A percentile compares a stretch with the other conserved stretches of the same genome.
Evolutionary conservation across 1,140 invertebrate species (phyloP).

Genomic region (Euborellia annulipes): DNA sequence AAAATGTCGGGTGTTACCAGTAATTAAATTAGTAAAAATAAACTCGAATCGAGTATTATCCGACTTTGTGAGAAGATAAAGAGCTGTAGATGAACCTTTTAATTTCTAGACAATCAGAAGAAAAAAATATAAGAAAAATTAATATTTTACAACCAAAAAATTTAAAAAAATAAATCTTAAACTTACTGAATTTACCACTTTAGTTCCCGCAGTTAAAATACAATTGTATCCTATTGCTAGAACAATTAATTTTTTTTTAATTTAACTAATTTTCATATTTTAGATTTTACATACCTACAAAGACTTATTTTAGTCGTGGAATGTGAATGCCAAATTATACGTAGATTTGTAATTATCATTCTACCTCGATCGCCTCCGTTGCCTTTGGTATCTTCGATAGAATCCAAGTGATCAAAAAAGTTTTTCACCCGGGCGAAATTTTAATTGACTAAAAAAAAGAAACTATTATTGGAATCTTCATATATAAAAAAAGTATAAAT

Average conservation of each 20-base stretch:
- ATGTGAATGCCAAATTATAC: conserved; percentile 84
- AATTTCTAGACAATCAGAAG: conserved; percentile 41
- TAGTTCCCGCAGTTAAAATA: conserved; percentile 64
- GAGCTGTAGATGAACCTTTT: conserved; percentile 69
- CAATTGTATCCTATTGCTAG: conserved; percentile 84
- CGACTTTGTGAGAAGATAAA: conserved; percentile 75
- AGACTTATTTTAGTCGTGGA: conserved; percentile 78
- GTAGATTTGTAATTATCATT: conserved; percentile 74
- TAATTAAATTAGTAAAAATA: conserved; percentile 84
- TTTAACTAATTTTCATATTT: conserved; percentile 8
- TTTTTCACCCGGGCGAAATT: conserved; percentile 67
- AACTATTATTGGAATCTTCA: too few species aligned
- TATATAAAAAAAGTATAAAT: too few species aligned
- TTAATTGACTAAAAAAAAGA: conserved; percentile 56
- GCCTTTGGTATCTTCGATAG: conserved; percentile 95
- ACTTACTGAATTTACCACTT: conserved; percentile 71
- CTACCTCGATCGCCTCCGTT: conserved; percentile 83
- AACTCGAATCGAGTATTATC: conserved; percentile 86
- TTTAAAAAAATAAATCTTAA: conserved; percentile 7
- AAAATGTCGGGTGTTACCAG: conserved; percentile 69
- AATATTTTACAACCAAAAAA: conserved; percentile 9
- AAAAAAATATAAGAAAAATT: conserved; percentile 11
- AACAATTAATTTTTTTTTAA: conserved; percentile 20
- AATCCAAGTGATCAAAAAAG: conserved; percentile 80
- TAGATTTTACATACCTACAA: conserved; percentile 44